Conservation (phyloP, 2,797 vertebrate genomes). For the Sebastes diaconus region DNA sequence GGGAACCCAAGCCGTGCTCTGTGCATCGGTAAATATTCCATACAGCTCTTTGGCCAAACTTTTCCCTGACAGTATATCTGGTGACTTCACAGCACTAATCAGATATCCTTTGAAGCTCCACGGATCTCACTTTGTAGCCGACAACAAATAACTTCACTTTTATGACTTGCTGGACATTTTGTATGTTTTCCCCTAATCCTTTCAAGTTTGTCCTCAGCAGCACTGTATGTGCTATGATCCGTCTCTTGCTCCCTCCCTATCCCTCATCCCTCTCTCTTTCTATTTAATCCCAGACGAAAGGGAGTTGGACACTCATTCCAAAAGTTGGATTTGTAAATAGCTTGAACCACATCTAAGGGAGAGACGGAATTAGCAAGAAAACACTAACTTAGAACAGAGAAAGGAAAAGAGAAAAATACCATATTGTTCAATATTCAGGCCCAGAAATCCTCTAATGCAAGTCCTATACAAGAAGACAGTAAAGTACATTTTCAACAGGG, state of each 20-base stretch:
- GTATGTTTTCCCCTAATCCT: constrained; percentile 75
- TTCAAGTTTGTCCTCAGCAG: constrained; percentile 84
- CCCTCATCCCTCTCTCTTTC: constrained; percentile 77
- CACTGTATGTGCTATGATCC: constrained; percentile 60
- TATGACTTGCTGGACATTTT: constrained; percentile 87
- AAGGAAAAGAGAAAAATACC: constrained; percentile 31
- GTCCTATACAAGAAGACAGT: constrained; percentile 37
- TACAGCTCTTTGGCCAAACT: constrained; percentile 67
- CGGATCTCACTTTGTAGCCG: constrained; percentile 86
- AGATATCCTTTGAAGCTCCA: constrained; percentile 88
- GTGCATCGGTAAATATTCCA: constrained; percentile 74
- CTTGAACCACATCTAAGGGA: constrained; percentile 79
- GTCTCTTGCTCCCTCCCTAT: constrained; percentile 68
- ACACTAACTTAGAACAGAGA: constrained; percentile 68
- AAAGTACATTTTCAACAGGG: constrained; percentile 32
- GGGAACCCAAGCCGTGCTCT: constrained; percentile 29
- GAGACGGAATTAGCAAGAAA: constrained; percentile 81
- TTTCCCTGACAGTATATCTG: constrained; percentile 76
- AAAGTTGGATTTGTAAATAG: constrained; percentile 82
- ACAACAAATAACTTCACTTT: constrained; percentile 87
- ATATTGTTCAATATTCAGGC: constrained; percentile 58
- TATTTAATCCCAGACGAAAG: constrained; percentile 85
- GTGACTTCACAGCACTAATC: constrained; percentile 83
- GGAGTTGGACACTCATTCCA: constrained; percentile 81
- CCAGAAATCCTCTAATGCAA: constrained; percentile 56